These are phyloP conservation scores for Tenualosa thibaudeaui DNA, from an alignment of 2,797 vertebrate species.

Conservation along the genomic window DNA sequence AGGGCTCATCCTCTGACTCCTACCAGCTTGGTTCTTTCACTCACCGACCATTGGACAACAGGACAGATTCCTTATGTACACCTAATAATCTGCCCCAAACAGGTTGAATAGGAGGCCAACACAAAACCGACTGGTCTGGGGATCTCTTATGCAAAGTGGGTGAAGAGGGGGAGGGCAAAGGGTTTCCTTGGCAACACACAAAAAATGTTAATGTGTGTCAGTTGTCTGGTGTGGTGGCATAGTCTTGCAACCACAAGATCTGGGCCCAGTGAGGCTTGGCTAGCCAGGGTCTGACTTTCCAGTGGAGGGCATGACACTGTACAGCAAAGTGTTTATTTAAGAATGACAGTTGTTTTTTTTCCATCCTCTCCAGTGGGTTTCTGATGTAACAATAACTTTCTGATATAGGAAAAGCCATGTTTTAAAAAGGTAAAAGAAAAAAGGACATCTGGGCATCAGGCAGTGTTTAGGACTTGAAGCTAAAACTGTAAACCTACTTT, in stretches of 20 bases:
- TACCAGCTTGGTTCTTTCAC: not conserved
- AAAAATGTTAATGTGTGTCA: conserved; percentile 58
- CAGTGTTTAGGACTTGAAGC: not conserved
- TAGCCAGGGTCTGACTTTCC: not conserved
- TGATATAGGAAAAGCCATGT: not conserved
- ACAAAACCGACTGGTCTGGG: conserved; percentile 24
- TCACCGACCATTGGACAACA: not conserved
- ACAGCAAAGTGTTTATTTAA: not conserved
- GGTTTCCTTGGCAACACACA: conserved; percentile 60
- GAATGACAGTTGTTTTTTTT: not conserved
- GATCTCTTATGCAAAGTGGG: conserved; percentile 22
- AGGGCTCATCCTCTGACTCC: conserved; percentile 25
- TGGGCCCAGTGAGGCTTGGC: not conserved
- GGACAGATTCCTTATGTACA: conserved; percentile 30
- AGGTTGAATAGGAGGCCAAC: conserved; percentile 40
- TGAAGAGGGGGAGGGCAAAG: not conserved
- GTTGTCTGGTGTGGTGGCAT: conserved; percentile 40
- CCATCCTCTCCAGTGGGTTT: not conserved
- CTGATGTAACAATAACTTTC: not conserved
- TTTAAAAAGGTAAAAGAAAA: not conserved
- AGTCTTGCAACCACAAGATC: conserved; percentile 34
- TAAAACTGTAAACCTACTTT: not conserved
- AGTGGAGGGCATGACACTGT: not conserved
- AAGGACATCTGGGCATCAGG: not conserved
- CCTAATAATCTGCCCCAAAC: conserved; percentile 41